Base-by-base conservation (phyloP, 2,888 invertebrate species). In the Germaria angustata region DNA sequence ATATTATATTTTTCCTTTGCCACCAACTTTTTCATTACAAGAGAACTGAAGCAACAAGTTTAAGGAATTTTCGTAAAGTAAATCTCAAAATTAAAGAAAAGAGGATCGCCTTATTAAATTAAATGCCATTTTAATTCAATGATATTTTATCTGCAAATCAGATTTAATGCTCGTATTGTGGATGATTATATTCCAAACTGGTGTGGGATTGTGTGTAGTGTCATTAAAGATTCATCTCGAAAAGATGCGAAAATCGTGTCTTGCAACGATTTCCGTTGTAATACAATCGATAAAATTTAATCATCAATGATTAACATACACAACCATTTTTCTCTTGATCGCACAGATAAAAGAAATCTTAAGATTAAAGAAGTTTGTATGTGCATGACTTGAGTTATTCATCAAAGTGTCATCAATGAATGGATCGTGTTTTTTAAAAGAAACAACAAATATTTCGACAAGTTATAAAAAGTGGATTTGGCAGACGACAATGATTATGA, bases 381-480 rank as follows among this genome's bases (percentile, higher is more conserved):
- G 11, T 36, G 34, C 20, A 22, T 11, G n/a, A 36, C 5, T 22
- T 28, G 15, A 53, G 41, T 51, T 76, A 68, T 81, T 81, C 78
- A 81, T 81, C 78, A 81, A 81, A 78, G 72, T 81, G 81, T 77
- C 81, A 81, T 81, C 81, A 72, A 77, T 72, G 46, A 28, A 28
- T 28, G 28, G 77, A 55, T 81, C 76, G 76, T 66, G 46, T 61
- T 80, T 63, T 55, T 44, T 28, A 22, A 66, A 66, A 68, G 46
- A 55, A 63, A 66, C 6, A 3, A 28, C 28, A 28, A 28, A 28
- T 28, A 28, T 46, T 53, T 61, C 32, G 68, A 68, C 63, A 63
- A 68, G 44, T 46, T 68, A 41, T 59, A 55, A 68, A 76, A 78
- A 55, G 41, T 76, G n/a, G 20, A 66, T 81, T 73, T 73, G 73